Evolutionary conservation across 2,888 invertebrate species (phyloP).

Genomic region (Rhingia campestris): DNA sequence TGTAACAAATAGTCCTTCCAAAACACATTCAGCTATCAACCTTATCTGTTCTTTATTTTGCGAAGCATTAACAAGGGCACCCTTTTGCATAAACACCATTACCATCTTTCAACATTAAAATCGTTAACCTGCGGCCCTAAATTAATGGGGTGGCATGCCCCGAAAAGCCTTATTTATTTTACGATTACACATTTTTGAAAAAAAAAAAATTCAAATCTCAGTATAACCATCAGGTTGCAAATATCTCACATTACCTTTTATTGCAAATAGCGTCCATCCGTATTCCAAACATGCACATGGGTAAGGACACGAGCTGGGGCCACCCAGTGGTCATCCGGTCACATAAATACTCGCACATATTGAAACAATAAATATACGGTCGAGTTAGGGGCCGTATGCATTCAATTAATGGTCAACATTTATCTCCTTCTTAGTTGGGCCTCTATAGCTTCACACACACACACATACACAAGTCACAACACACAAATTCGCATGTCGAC

Average conservation of each 20-base stretch:
- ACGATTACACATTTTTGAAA: constrained; percentile 27
- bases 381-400: constrained; percentile 62
- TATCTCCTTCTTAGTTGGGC: constrained; percentile 66
- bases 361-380: constrained; percentile 69
- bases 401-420: constrained; percentile 72
- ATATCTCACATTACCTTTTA: constrained; percentile 67
- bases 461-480: constrained; percentile 46
- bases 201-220: constrained; percentile 40
- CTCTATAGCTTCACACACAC: constrained; percentile 11
- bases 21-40: not conserved
- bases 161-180: constrained; percentile 16
- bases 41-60: not conserved
- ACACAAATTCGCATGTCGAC: constrained; percentile 69
- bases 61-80: not conserved
- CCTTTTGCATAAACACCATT: not conserved
- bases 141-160: constrained; percentile 16
- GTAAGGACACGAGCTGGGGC: constrained; percentile 42
- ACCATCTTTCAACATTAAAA: constrained; percentile 18
- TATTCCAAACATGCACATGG: constrained; percentile 27
- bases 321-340: constrained; percentile 56
- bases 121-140: constrained; percentile 41
- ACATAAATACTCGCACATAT: constrained; percentile 70
- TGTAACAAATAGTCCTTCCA: not conserved
- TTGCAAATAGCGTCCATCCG: constrained; percentile 58
- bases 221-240: constrained; percentile 49